Percentiles rank a stretch among this genome's conserved stretches.
Conservation (phyloP, 2,888 invertebrate genomes). For the Ommatoiulus sabulosus region DNA sequence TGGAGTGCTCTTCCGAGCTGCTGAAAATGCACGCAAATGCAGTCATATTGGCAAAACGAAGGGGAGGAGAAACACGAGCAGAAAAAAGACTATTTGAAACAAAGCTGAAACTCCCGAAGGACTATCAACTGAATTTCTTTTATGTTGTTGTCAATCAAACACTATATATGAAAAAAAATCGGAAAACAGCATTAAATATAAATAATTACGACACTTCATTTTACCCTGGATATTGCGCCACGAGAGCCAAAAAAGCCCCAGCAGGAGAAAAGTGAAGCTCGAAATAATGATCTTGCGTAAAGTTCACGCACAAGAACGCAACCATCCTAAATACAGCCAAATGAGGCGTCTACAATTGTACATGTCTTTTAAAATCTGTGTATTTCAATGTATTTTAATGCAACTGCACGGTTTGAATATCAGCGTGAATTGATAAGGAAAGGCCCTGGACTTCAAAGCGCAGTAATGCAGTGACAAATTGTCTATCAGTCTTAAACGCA, state of each 20-base stretch:
- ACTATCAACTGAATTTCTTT: background rate
- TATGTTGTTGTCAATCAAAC: background rate
- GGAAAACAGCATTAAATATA: background rate
- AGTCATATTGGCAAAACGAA: background rate
- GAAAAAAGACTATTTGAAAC: background rate
- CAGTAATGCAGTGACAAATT: background rate
- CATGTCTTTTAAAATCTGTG: too few species aligned
- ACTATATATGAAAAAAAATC: background rate
- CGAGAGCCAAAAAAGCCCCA: background rate
- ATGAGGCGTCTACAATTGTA: too few species aligned
- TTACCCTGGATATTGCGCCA: background rate
- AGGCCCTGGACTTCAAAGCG: background rate
- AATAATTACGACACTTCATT: background rate
- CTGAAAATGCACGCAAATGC: constrained; percentile 15
- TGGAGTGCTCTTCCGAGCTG: background rate
- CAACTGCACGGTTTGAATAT: too few species aligned
- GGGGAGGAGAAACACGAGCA: background rate
- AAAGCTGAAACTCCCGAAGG: background rate
- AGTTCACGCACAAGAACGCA: too few species aligned
- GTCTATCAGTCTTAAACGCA: background rate
- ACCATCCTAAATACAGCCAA: too few species aligned
- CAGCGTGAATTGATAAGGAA: too few species aligned
- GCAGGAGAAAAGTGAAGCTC: background rate
- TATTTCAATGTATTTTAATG: too few species aligned
- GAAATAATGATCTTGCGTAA: background rate